Evolutionary conservation across 2,113 vertebrate genomes (phyloP), one percentile per base, ranked within the genome.

Genomic region (Phodopus roborovskii): DNA sequence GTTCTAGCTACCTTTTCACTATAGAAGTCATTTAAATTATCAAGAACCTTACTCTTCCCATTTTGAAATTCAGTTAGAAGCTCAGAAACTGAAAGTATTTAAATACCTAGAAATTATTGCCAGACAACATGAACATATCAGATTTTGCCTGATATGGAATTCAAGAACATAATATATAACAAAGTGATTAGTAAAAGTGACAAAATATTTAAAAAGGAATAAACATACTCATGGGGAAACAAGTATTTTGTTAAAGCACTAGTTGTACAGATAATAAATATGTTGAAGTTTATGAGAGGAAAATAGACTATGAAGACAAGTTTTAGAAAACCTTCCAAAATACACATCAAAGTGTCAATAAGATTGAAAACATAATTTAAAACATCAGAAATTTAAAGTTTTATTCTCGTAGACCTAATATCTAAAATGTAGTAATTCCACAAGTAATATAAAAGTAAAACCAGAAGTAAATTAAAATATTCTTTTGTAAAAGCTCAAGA

Each of bases 361-460:
- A 90, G 11, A 58, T 19, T 73, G 33, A 90, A 92, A 83, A 82
- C 2, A 36, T 20, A 11, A 64, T 24, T 50, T 11, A 39, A 78
- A 74, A 78, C 2, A 22, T 66, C 62, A 94, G 13, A 78, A 70
- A 28, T 75, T 68, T 50, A 30, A 19, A 91, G 33, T 16, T 42
- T 24, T 36, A 53, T 3, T 42, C 12, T 53, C 88, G 9, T 42
- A 88, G 64, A 3, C 45, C 4, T 1, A 91, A 36, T 88, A 53
- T 33, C 22, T 95, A n/a, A 90, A 84, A 83, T 91, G 78, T 60
- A 88, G 22, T 8, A 66, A 92, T 88, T 70, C 7, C 26, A 50
- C 7, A 26, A 36, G 45, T 66, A 83, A 71, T 5, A 15, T 9
- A 13, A 58, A 48, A 45, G 16, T 77, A 91, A 85, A 88, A 50